Evolutionary conservation across 2,888 invertebrate species (phyloP).

Genomic region (Macropis europaea): DNA sequence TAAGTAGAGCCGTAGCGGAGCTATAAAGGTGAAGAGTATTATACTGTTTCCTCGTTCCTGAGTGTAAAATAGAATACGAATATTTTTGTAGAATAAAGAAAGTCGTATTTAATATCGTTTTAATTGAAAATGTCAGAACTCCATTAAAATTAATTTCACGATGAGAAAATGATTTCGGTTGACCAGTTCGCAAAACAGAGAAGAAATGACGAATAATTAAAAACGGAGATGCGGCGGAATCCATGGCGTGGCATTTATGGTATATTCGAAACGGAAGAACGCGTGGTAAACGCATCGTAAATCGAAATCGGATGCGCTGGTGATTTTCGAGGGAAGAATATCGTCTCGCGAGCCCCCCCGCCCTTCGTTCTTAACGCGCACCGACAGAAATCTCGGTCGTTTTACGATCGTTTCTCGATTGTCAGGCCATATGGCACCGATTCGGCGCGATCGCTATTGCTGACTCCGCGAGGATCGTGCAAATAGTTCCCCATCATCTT

Average conservation of each 20-base stretch:
- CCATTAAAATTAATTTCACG: neutral
- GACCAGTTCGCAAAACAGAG: neutral
- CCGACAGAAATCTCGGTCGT: neutral
- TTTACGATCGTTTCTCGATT: slow-evolving; percentile 12
- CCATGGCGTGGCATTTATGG: too few species aligned
- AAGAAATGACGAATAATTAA: neutral
- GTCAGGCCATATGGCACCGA: slow-evolving; percentile 9
- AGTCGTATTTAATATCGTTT: too few species aligned
- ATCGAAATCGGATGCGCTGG: too few species aligned
- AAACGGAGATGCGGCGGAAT: too few species aligned
- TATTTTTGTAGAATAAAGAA: too few species aligned
- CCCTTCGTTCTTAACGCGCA: neutral
- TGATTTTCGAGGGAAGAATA: neutral
- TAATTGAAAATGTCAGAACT: neutral
- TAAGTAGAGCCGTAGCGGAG: too few species aligned
- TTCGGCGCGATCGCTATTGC: slow-evolving; percentile 20
- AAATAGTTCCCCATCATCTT: slow-evolving; percentile 22
- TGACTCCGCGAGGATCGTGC: slow-evolving; percentile 23
- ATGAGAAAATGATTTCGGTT: neutral
- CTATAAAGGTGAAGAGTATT: too few species aligned
- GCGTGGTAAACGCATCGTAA: too few species aligned
- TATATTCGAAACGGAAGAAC: too few species aligned
- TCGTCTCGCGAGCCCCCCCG: neutral
- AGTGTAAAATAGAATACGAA: too few species aligned
- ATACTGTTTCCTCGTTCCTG: too few species aligned